These are phyloP conservation scores for Xanthorhoe spadicearia DNA, from an alignment of 2,888 invertebrate species.

Conservation along the genomic window DNA sequence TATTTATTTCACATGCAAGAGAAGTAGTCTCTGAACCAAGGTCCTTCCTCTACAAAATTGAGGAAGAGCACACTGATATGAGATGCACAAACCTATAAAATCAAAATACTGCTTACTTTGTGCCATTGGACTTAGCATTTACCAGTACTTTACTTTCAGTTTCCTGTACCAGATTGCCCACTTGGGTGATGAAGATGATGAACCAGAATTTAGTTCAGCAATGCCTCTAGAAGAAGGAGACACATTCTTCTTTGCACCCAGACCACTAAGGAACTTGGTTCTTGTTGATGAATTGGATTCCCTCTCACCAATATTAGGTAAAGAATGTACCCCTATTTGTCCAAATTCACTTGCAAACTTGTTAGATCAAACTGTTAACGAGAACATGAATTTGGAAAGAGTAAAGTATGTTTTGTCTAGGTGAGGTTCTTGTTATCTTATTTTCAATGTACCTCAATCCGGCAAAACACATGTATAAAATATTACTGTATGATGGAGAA, in stretches of 20 bases:
- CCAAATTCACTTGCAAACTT: constrained; percentile 27
- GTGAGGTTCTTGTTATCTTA: constrained; percentile 31
- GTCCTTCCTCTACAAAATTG: constrained; percentile 76
- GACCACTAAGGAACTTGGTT: constrained; percentile 96
- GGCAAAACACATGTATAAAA: constrained; percentile 27
- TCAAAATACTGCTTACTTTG: background rate
- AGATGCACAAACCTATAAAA: constrained; percentile 62
- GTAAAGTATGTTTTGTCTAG: constrained; percentile 30
- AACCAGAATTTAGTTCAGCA: constrained; percentile 98
- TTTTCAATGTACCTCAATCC: constrained; percentile 31
- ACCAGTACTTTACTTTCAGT: constrained; percentile 78
- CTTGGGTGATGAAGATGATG: constrained; percentile 99
- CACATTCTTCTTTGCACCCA: constrained; percentile 99
- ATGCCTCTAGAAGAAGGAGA: constrained; percentile 99
- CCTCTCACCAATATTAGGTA: constrained; percentile 95
- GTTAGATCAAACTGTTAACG: constrained; percentile 29
- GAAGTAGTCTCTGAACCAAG: constrained; percentile 86
- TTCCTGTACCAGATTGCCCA: constrained; percentile 99
- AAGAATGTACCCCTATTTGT: constrained; percentile 33
- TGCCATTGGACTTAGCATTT: constrained; percentile 3
- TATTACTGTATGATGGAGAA: too few species aligned
- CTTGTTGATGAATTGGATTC: constrained; percentile 99
- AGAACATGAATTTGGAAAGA: constrained; percentile 34
- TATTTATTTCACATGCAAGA: constrained; percentile 69
- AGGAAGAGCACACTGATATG: constrained; percentile 87